Percentiles rank a stretch among this genome's conserved stretches.
These are phyloP conservation scores for Pantherophis alleghaniensis DNA, from an alignment of 2,797 vertebrate genomes.

Conservation along the genomic window DNA sequence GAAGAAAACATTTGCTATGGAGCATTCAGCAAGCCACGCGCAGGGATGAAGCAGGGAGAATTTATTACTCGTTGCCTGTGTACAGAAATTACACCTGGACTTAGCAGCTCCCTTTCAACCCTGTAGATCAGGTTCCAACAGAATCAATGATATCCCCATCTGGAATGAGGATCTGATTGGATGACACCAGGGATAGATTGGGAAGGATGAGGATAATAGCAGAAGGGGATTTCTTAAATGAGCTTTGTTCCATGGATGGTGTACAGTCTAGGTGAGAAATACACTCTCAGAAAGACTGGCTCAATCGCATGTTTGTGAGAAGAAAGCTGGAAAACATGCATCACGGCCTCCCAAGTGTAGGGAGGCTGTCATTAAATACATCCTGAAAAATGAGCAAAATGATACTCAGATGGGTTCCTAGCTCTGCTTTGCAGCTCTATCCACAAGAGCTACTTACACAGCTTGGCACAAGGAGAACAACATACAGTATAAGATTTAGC, in stretches of 20 bases:
- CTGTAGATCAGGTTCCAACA: neutral
- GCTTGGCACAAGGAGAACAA: neutral
- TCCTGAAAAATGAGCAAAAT: neutral
- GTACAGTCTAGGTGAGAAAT: neutral
- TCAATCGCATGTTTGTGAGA: neutral
- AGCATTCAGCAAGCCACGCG: neutral
- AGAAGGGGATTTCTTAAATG: neutral
- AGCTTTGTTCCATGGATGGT: neutral
- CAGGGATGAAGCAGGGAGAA: neutral
- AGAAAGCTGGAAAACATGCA: neutral
- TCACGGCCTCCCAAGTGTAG: neutral
- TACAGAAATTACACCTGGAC: constrained; percentile 22
- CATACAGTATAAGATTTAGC: neutral
- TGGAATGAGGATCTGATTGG: neutral
- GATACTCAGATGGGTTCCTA: neutral
- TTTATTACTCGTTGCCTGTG: constrained; percentile 1
- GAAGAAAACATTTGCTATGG: constrained; percentile 54
- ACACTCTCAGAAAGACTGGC: neutral
- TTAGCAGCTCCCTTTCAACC: constrained; percentile 1
- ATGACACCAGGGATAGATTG: neutral
- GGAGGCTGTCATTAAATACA: neutral
- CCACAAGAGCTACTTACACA: neutral
- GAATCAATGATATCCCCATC: neutral
- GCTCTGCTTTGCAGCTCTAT: neutral
- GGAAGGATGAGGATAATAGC: neutral